Evolutionary conservation across 2,113 vertebrate species (phyloP).

Genomic region (Charadrius vociferus): DNA sequence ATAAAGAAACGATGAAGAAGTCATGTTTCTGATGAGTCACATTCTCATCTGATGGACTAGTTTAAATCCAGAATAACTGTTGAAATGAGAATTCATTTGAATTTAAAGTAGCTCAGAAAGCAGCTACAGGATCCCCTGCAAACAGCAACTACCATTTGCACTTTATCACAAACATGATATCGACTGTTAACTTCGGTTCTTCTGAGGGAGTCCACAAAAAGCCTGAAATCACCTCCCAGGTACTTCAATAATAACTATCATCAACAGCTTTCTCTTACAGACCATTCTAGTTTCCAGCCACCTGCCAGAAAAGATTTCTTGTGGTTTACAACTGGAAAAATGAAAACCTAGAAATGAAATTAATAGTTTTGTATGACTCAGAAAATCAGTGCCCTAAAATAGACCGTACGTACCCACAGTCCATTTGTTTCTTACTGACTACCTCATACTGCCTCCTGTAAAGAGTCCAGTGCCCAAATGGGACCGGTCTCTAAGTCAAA

Average conservation of each 20-base stretch:
- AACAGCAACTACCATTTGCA: not conserved
- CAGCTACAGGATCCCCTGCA: not conserved
- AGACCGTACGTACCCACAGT: not conserved
- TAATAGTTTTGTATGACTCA: not conserved
- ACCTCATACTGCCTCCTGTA: not conserved
- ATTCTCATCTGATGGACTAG: not conserved
- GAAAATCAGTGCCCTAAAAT: not conserved
- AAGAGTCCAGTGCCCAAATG: not conserved
- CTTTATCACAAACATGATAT: not conserved
- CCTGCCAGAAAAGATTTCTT: not conserved
- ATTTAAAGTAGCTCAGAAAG: not conserved
- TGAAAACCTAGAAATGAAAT: not conserved
- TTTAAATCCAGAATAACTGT: not conserved
- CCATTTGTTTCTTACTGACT: not conserved
- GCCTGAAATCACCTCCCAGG: not conserved
- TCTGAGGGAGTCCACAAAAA: not conserved
- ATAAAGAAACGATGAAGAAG: not conserved
- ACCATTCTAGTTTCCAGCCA: not conserved
- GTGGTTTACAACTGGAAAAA: not conserved
- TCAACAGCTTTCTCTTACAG: not conserved
- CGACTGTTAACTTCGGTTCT: not conserved
- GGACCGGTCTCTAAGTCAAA: not conserved
- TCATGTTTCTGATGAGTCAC: not conserved
- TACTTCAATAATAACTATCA: not conserved
- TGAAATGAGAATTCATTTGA: not conserved